phyloP scores from a whole-genome alignment of 2,797 vertebrate species.

The Sebastes vulpes region DNA sequence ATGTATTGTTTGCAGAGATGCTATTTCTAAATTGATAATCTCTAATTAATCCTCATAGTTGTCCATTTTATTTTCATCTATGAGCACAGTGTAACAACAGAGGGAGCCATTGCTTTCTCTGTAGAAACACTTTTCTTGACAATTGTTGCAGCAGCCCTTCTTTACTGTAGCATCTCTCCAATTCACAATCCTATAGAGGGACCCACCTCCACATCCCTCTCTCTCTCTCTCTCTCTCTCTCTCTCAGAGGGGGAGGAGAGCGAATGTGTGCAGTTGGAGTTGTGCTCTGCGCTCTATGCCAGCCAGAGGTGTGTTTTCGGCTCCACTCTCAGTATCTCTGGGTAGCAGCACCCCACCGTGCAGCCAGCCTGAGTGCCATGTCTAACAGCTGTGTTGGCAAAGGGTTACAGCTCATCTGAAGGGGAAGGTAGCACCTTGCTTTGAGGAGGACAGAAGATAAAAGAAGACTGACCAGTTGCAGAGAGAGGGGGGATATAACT shows the following conservation, averaged over 20 bases:
- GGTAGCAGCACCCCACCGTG: conserved; percentile 60
- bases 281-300: conserved; percentile 69
- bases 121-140: conserved; percentile 39
- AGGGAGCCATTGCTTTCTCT: conserved; percentile 75
- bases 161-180: conserved; percentile 60
- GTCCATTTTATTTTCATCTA: not conserved
- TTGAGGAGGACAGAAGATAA: conserved; percentile 78
- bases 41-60: not conserved
- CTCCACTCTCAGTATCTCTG: conserved; percentile 76
- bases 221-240: conserved; percentile 27
- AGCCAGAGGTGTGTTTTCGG: conserved; percentile 79
- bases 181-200: conserved; percentile 75
- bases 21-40: not conserved
- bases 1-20: not conserved
- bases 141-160: conserved; percentile 67
- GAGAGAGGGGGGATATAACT: conserved; percentile 77
- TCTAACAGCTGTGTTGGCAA: conserved; percentile 77
- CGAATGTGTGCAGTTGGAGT: conserved; percentile 66
- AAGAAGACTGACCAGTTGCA: conserved; percentile 77
- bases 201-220: conserved; percentile 67
- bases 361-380: conserved; percentile 75
- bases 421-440: conserved; percentile 74
- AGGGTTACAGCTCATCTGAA: conserved; percentile 79
- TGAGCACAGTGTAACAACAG: conserved; percentile 53
- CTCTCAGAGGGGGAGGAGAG: conserved; percentile 55